phyloP scores from a whole-genome alignment of 2,113 vertebrate species.

The Albula goreensis region DNA sequence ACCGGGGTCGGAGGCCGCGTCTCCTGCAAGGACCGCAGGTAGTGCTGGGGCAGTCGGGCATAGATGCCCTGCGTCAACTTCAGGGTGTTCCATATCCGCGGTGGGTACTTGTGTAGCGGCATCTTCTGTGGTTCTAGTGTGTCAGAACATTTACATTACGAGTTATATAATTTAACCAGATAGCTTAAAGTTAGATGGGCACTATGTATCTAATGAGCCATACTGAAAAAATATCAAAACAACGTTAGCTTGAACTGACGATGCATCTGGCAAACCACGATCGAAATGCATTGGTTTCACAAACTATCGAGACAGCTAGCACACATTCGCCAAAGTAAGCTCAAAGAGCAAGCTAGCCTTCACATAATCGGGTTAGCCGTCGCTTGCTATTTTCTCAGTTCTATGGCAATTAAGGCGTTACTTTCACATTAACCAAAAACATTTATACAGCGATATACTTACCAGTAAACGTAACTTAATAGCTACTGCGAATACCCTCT shows the following conservation, averaged over 20 bases:
- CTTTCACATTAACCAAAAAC: not conserved
- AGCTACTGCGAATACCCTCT: not conserved
- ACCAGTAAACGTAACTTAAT: not conserved
- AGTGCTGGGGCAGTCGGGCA: constrained; percentile 83
- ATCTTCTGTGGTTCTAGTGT: constrained; percentile 56
- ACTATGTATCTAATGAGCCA: no score
- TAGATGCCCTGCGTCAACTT: constrained; percentile 80
- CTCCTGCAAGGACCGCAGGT: constrained; percentile 70
- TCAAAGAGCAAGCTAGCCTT: not conserved
- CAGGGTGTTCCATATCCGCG: constrained; percentile 76
- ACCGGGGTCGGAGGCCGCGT: constrained; percentile 69
- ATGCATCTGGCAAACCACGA: no score
- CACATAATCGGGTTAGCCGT: no score
- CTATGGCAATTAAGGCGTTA: not conserved
- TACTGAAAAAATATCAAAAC: no score
- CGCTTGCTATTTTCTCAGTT: not conserved
- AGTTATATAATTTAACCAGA: no score
- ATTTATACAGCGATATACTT: not conserved
- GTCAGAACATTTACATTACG: no score
- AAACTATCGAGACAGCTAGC: not conserved
- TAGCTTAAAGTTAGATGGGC: no score
- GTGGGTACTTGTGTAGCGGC: constrained; percentile 80
- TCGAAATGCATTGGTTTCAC: no score
- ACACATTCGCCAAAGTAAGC: not conserved
- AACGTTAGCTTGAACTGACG: no score